phyloP scores from a whole-genome alignment of 1,140 invertebrate genomes.

The Nylanderia fulva region DNA sequence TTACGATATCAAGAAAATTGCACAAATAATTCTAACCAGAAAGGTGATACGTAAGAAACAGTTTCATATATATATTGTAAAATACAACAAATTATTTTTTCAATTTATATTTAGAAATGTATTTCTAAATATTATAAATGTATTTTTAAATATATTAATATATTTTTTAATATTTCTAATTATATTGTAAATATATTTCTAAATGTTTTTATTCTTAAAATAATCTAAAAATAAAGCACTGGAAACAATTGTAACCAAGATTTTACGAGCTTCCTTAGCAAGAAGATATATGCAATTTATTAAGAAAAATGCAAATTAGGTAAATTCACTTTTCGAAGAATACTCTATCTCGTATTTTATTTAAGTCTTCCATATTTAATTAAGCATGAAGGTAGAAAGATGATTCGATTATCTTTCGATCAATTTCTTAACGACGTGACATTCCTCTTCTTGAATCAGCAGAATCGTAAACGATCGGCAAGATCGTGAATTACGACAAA shows the following conservation, averaged over 20 bases:
- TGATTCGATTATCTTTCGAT: neutral
- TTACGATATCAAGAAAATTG: conserved; percentile 18
- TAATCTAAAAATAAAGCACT: neutral
- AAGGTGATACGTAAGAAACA: neutral
- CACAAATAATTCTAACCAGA: conserved; percentile 15
- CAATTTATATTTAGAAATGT: neutral
- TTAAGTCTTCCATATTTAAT: conserved; percentile 21
- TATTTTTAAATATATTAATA: too few species aligned
- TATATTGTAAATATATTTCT: neutral
- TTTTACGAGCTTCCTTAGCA: neutral
- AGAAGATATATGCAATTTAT: neutral
- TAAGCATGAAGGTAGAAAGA: neutral
- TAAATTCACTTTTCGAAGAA: neutral
- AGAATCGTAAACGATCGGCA: conserved; percentile 57
- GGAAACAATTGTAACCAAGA: neutral
- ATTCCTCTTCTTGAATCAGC: conserved; percentile 48
- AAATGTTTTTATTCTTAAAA: neutral
- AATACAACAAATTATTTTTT: neutral
- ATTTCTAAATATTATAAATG: too few species aligned
- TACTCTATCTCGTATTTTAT: neutral
- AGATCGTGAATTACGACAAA: conserved; percentile 68
- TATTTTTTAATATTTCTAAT: too few species aligned
- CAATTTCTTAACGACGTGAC: conserved; percentile 4
- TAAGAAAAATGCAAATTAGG: neutral
- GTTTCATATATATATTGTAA: neutral